Conservation (phyloP, 2,797 vertebrate species). For the Leucoraja ocellata region DNA sequence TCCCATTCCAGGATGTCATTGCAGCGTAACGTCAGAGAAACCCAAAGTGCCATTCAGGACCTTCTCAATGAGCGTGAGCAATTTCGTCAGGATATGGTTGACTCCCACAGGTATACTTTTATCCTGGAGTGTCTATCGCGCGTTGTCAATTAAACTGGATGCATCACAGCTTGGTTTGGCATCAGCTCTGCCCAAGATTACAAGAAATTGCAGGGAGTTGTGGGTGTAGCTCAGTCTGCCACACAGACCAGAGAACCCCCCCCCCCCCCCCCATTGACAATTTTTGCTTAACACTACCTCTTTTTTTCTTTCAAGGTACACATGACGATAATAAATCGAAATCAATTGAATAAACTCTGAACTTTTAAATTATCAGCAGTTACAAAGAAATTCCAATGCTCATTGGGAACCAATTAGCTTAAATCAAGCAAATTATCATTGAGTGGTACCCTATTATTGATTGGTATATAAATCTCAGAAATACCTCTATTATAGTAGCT, state of each 20-base stretch:
- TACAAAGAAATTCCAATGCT: background rate
- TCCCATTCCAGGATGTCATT: slow-evolving; percentile 75
- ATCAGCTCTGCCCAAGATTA: too few species aligned
- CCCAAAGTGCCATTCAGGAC: slow-evolving; percentile 86
- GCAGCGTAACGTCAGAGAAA: slow-evolving; percentile 82
- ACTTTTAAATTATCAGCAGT: background rate
- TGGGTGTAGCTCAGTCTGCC: too few species aligned
- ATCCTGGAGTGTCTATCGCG: background rate
- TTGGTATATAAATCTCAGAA: background rate
- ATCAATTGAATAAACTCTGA: background rate
- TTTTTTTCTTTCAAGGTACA: too few species aligned
- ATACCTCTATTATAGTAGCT: background rate
- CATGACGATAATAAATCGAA: too few species aligned
- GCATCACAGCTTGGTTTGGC: too few species aligned
- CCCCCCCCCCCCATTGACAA: too few species aligned
- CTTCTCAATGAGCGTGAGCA: slow-evolving; percentile 80
- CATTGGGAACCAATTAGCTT: background rate
- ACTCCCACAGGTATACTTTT: slow-evolving; percentile 73
- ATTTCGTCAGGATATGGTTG: slow-evolving; percentile 79
- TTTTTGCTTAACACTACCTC: too few species aligned
- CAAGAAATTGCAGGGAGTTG: too few species aligned
- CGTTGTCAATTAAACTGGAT: background rate
- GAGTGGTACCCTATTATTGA: background rate
- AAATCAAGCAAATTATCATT: background rate
- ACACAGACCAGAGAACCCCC: too few species aligned